Base-by-base conservation (phyloP, 2,888 invertebrate genomes). In the Coelopa pilipes region DNA sequence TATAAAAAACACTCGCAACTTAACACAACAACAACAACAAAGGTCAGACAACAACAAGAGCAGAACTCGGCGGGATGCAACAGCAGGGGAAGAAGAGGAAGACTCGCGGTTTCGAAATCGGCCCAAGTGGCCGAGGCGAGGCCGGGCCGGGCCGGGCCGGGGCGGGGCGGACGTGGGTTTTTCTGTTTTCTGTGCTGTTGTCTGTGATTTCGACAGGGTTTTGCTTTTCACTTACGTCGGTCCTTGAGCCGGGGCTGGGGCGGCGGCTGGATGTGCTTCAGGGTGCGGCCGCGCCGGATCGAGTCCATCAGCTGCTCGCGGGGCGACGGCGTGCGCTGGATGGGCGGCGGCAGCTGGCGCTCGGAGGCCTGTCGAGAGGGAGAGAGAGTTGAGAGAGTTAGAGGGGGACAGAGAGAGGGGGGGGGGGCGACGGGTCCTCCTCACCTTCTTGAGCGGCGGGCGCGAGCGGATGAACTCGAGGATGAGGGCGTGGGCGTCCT, bases 391-490 rank as follows among this genome's bases (percentile, higher is more conserved):
- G 3, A 12, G 11, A 9, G 24, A 65, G 46, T 65, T n/a, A 15
- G 15, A 62, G 15, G 10, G 24, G 15, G 19, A 24, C 34, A 34
- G 34, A 34, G 34, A 62, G 12, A n/a, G 12, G 34, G n/a, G 7
- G 34, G 53, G 15, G 15, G 53, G 17, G n/a, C n/a, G 34, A 60
- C 45, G n/a, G 59, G 59, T 21, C 69, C 57, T 62, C 82, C 88
- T 87, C 88, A 94, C 96, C 90, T 96, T 96, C 89, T 93, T 94
- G 72, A 98, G 90, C 77, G 97, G 97, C 74, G 98, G 97, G 86
- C 98, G 91, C 85, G 97, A 97, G 86, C 97, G 91, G 86, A 98
- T 98, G 89, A 98, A 98, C 87, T 98, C 97, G 85, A 98, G 91
- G 85, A 98, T 98, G 88, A 98, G 92, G 75, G 95, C 95, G 87